Evolutionary conservation across 2,797 vertebrate species (phyloP).

Genomic region (Halcyon smyrnensis): DNA sequence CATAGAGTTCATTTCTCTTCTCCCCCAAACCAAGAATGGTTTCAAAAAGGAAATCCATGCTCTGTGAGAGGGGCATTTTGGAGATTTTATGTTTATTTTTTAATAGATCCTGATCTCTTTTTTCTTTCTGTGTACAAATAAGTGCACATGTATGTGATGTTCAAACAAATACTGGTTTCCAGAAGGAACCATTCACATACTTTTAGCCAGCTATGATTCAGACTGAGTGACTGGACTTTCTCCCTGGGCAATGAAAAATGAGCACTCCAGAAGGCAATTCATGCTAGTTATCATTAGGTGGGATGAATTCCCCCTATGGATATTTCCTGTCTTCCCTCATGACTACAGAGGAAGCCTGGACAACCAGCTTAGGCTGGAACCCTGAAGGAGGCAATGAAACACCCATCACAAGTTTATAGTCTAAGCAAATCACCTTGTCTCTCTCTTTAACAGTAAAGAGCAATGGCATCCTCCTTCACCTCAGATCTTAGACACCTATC

Average conservation of each 20-base stretch:
- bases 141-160: neutral
- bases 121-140: neutral
- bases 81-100: neutral
- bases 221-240: neutral
- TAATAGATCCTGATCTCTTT: neutral
- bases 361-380: neutral
- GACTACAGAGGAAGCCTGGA: neutral
- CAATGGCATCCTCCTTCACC: neutral
- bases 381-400: neutral
- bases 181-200: neutral
- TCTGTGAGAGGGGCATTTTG: neutral
- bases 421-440: neutral
- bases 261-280: neutral
- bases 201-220: neutral
- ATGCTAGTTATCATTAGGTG: neutral
- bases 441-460: neutral
- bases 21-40: neutral
- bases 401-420: neutral
- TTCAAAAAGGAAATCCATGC: neutral
- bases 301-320: rapidly evolving
- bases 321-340: neutral
- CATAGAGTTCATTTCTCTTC: neutral
- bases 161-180: neutral
- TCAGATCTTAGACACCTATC: neutral
- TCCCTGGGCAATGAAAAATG: neutral